phyloP scores from a whole-genome alignment of 2,797 vertebrate genomes.

The Eulemur coronatus region DNA sequence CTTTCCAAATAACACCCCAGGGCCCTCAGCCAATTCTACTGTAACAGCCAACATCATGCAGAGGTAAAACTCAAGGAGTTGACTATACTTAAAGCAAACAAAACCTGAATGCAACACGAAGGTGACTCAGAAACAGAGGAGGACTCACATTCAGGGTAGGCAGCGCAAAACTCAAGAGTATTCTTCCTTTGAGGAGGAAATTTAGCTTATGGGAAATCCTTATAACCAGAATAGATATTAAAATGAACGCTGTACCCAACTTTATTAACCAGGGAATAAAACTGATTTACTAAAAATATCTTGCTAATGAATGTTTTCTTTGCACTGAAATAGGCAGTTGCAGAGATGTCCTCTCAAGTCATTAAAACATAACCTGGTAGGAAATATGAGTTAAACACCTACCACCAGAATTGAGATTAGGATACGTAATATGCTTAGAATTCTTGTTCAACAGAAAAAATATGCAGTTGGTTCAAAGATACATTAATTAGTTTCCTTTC shows the following conservation, averaged over 20 bases:
- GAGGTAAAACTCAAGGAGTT: conserved; percentile 34
- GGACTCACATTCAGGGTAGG: not conserved
- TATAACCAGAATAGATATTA: conserved; percentile 59
- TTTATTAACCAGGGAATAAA: conserved; percentile 71
- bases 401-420: not conserved
- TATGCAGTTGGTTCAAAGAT: not conserved
- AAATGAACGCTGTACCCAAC: conserved; percentile 60
- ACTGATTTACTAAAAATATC: conserved; percentile 47
- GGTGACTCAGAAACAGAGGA: conserved; percentile 34
- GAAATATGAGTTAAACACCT: not conserved
- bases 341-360: conserved; percentile 15
- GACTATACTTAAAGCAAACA: not conserved
- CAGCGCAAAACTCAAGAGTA: not conserved
- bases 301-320: not conserved
- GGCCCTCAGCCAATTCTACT: not conserved
- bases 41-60: not conserved
- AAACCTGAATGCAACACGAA: conserved; percentile 1
- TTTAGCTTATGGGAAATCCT: conserved; percentile 48
- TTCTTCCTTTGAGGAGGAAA: conserved; percentile 56
- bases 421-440: not conserved
- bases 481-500: conserved; percentile 9
- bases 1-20: not conserved
- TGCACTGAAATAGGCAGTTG: not conserved
- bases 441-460: conserved; percentile 47
- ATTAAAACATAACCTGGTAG: conserved; percentile 29